Base-by-base conservation (phyloP, 64 coral and sea anemone species). In the Stichodactyla helianthus region DNA sequence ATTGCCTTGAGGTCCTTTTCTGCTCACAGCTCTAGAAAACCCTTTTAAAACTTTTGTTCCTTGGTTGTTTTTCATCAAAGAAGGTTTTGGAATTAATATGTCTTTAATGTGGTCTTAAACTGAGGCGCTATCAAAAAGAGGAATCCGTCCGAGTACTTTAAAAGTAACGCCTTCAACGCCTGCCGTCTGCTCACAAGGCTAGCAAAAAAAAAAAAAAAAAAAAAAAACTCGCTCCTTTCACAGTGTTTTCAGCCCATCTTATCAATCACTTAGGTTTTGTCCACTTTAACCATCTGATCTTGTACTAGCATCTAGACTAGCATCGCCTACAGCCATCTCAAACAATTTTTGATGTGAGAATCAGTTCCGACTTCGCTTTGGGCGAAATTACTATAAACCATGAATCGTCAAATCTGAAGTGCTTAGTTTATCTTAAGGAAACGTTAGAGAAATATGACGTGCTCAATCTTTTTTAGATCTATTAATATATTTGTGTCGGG, bases 391-490 rank as follows among this genome's bases (percentile, higher is more conserved):
- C 68, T 74, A 74, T 74, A 20, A 71, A 74, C 68, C 68, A 74
- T 26, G 25, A 74, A 74, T 74, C 26, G 26, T 74, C 68, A 74
- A 74, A 74, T 74, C 68, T 74, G 68, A 74, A 74, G 68, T 74
- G 26, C 10, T 31, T 31, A 74, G 25, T 74, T 74, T 74, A 74
- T 74, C 68, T 74, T 31, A 31, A 74, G 68, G 68, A 74, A 74
- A 31, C 68, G 68, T 74, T 74, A 74, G 25, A 31, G 22, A 23
- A 70, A 70, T 10, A 70, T 20, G 19, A 70, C 65, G 20, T 74
- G 26, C 68, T 74, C 68, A 74, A 74, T 74, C 68, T 74, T 31
- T 31, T 23, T 4, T n/a, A 35, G 25, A 74, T 74, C 68, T 74
- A 12, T 23, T 31, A 74, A 74, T 74, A 31, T 31, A 3, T 23